Evolutionary conservation across 2,113 vertebrate genomes (phyloP).

Genomic region (Saguinus imperator): DNA sequence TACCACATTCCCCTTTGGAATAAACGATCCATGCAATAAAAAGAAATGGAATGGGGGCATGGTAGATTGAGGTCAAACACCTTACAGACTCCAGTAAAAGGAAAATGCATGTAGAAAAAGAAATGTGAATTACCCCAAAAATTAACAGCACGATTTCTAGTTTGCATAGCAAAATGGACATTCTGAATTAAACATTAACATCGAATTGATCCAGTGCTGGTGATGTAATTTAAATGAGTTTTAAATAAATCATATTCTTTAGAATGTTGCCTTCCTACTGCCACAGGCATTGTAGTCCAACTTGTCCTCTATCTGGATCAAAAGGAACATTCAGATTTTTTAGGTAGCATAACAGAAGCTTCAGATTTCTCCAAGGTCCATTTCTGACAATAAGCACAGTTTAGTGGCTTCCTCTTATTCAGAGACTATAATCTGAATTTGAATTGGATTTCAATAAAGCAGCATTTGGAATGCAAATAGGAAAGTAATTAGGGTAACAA

Average conservation of each 20-base stretch:
- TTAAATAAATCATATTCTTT: constrained; percentile 60
- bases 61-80: constrained; percentile 24
- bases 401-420: constrained; percentile 65
- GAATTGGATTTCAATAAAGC: constrained; percentile 79
- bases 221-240: constrained; percentile 31
- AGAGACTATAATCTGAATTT: constrained; percentile 80
- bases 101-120: constrained; percentile 11
- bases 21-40: constrained; percentile 25
- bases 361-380: constrained; percentile 66
- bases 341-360: constrained; percentile 48
- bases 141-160: constrained; percentile 51
- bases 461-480: constrained; percentile 82
- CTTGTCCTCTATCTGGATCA: constrained; percentile 59
- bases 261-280: constrained; percentile 60
- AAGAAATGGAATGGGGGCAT: not conserved
- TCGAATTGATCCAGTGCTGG: constrained; percentile 56
- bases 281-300: constrained; percentile 24
- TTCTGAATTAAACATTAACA: constrained; percentile 68
- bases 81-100: not conserved
- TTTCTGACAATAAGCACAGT: constrained; percentile 73
- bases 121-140: constrained; percentile 46
- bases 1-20: not conserved
- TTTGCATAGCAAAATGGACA: constrained; percentile 52
- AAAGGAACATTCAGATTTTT: constrained; percentile 57
- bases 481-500: constrained; percentile 80